These are phyloP conservation scores for Carassius gibelio DNA, from an alignment of 2,113 vertebrate genomes.

Conservation along the genomic window DNA sequence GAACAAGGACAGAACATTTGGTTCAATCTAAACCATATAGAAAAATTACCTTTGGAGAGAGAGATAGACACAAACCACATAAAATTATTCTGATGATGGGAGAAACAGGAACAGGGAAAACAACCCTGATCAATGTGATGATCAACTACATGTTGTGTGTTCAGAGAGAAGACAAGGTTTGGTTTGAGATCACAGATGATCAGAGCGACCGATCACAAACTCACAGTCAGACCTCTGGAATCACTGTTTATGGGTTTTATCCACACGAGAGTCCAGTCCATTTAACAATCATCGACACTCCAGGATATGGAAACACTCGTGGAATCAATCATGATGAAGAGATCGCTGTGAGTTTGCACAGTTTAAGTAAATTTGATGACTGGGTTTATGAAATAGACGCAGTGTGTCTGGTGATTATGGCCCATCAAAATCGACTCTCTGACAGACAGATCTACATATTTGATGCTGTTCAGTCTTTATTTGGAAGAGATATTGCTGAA, in stretches of 20 bases:
- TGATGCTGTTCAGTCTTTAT: constrained; percentile 24
- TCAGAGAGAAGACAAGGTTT: constrained; percentile 29
- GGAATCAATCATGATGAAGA: background rate
- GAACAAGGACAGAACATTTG: rapidly evolving
- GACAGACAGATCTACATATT: background rate
- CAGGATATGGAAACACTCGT: background rate
- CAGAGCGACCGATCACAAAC: background rate
- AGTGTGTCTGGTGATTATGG: background rate
- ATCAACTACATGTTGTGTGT: constrained; percentile 58
- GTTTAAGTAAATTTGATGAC: background rate
- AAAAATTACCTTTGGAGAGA: background rate
- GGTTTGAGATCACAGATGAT: constrained; percentile 27
- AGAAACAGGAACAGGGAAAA: constrained; percentile 54
- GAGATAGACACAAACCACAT: constrained; percentile 6
- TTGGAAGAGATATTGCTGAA: background rate
- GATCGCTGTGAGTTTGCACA: background rate
- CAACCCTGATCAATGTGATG: constrained; percentile 54
- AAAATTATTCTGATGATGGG: constrained; percentile 54
- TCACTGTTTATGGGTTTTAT: constrained; percentile 16
- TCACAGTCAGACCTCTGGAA: background rate
- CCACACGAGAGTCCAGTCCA: background rate
- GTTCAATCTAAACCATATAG: background rate
- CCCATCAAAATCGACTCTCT: rapidly evolving
- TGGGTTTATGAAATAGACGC: rapidly evolving
- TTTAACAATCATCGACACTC: constrained; percentile 14